Conservation (phyloP, 1,140 invertebrate species). For the Aricia agestis region DNA sequence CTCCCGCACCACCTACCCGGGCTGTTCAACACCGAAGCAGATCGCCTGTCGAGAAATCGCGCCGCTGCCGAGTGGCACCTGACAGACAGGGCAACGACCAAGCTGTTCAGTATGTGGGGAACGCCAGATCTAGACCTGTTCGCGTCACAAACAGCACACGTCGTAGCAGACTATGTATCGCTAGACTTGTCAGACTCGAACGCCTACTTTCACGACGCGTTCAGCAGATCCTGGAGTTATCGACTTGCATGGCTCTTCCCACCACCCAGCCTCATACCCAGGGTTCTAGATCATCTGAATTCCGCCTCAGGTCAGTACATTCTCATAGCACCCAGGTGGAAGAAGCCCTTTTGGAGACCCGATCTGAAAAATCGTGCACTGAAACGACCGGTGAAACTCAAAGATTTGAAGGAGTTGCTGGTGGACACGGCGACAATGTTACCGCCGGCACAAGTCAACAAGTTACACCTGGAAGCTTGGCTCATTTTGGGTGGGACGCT, state of each 20-base stretch:
- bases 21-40: slow-evolving; percentile 34
- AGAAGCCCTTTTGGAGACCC: slow-evolving; percentile 31
- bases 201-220: too few relatives aligned
- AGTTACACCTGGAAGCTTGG: slow-evolving; percentile 39
- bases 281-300: slow-evolving; percentile 43
- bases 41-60: slow-evolving; percentile 34
- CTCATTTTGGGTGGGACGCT: slow-evolving; percentile 35
- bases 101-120: slow-evolving; percentile 37
- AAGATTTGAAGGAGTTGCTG: slow-evolving; percentile 26
- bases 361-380: slow-evolving; percentile 28
- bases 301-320: slow-evolving; percentile 27
- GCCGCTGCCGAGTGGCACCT: slow-evolving; percentile 36
- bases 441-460: slow-evolving; percentile 29
- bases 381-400: slow-evolving; percentile 24
- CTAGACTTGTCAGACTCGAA: slow-evolving; percentile 38
- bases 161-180: slow-evolving; percentile 38
- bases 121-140: slow-evolving; percentile 46
- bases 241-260: slow-evolving; percentile 42
- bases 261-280: slow-evolving; percentile 36
- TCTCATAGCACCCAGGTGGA: slow-evolving; percentile 30
- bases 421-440: slow-evolving; percentile 33
- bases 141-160: slow-evolving; percentile 36
- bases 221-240: slow-evolving; percentile 22
- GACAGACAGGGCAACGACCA: slow-evolving; percentile 5
- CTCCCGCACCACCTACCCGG: slow-evolving; percentile 34